Conservation (phyloP, 2,888 invertebrate species). For the Hirtodrosophila cameraria region DNA sequence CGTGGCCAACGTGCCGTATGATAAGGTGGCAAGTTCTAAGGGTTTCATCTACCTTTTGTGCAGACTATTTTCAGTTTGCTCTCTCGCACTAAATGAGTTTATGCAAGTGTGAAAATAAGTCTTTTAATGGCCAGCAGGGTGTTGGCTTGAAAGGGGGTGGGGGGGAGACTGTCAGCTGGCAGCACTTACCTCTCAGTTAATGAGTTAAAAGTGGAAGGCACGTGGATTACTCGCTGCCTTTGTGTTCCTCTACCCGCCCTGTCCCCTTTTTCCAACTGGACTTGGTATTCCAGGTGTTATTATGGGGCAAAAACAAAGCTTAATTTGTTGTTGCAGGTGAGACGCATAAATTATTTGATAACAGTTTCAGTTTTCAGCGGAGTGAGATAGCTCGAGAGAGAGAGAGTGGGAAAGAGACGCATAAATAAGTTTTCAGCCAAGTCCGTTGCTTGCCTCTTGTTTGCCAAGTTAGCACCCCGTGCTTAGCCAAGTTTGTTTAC, state of each 20-base stretch:
- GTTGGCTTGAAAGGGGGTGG: neutral
- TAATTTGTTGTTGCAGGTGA: slow-evolving; percentile 77
- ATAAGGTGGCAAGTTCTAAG: slow-evolving; percentile 52
- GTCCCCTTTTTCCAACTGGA: slow-evolving; percentile 2
- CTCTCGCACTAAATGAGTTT: slow-evolving; percentile 74
- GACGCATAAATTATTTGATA: slow-evolving; percentile 78
- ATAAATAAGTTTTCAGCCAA: slow-evolving; percentile 71
- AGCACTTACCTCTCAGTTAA: slow-evolving; percentile 59
- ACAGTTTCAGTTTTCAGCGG: slow-evolving; percentile 55
- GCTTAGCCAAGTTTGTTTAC: slow-evolving; percentile 48
- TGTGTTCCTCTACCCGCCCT: slow-evolving; percentile 15
- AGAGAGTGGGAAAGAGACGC: slow-evolving; percentile 13
- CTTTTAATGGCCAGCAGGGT: slow-evolving; percentile 69
- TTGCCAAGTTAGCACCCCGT: slow-evolving; percentile 31
- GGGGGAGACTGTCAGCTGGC: slow-evolving; percentile 9
- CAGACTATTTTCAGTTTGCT: slow-evolving; percentile 62
- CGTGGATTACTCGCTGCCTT: slow-evolving; percentile 66
- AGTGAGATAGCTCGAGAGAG: no score
- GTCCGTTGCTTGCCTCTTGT: slow-evolving; percentile 41
- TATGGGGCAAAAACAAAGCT: slow-evolving; percentile 57
- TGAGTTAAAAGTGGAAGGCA: slow-evolving; percentile 76
- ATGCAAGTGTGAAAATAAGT: slow-evolving; percentile 81
- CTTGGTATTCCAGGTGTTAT: slow-evolving; percentile 25
- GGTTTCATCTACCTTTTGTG: slow-evolving; percentile 26
- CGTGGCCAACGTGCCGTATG: slow-evolving; percentile 63